Percentiles rank a stretch among this genome's conserved stretches.
Evolutionary conservation across 2,888 invertebrate species (phyloP).

Genomic region (Abrostola triplasia): DNA sequence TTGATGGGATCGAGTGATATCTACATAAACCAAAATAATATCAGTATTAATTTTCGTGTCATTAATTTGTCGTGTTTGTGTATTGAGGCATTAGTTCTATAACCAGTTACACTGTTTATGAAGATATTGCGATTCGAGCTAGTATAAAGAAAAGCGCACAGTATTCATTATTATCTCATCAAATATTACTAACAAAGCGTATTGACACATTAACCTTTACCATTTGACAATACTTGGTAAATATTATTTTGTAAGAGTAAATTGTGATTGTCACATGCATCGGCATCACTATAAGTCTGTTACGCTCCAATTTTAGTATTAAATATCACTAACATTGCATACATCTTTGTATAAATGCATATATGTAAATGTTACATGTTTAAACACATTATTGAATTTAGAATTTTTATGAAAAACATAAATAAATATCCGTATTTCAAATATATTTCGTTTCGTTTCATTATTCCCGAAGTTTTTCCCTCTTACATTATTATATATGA

Average conservation of each 20-base stretch:
- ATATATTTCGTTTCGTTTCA: conserved; percentile 84
- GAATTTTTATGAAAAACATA: conserved; percentile 89
- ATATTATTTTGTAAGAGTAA: conserved; percentile 85
- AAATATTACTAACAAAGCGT: conserved; percentile 63
- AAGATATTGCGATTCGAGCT: conserved; percentile 77
- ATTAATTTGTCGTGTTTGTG: conserved; percentile 51
- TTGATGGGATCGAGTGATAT: conserved; percentile 74
- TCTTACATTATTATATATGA: no score
- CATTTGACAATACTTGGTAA: conserved; percentile 88
- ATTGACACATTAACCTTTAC: conserved; percentile 78
- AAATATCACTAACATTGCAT: conserved; percentile 87
- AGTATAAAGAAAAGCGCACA: conserved; percentile 83
- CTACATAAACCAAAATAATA: conserved; percentile 70
- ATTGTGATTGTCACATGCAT: conserved; percentile 81
- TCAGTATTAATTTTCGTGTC: conserved; percentile 72
- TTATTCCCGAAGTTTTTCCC: conserved; percentile 61
- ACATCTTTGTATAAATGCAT: conserved; percentile 89
- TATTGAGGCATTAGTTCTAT: conserved; percentile 52
- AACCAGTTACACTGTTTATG: conserved; percentile 66
- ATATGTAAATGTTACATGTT: conserved; percentile 89
- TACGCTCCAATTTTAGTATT: conserved; percentile 87
- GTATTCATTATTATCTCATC: conserved; percentile 77
- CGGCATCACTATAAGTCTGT: conserved; percentile 78
- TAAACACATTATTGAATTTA: conserved; percentile 89
- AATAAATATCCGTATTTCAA: conserved; percentile 89